Evolutionary conservation across 2,888 invertebrate genomes (phyloP).

Genomic region (Ernsta delagoae): DNA sequence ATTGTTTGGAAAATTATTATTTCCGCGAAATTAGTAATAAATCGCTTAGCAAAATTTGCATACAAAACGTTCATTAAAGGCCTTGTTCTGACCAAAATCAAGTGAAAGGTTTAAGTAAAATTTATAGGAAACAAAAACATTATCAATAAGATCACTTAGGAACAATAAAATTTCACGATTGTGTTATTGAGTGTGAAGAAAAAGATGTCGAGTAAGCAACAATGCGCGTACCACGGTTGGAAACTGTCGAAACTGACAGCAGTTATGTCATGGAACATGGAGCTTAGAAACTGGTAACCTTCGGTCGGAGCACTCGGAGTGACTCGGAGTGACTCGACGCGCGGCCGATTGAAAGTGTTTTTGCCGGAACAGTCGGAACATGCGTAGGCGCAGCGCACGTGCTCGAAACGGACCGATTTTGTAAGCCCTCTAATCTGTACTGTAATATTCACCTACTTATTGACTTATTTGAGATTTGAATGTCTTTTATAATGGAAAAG

Average conservation of each 20-base stretch:
- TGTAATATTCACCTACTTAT: neutral
- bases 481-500: neutral
- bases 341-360: constrained; percentile 46
- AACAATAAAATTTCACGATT: too few species aligned
- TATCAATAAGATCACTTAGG: too few species aligned
- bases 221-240: constrained; percentile 27
- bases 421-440: constrained; percentile 36
- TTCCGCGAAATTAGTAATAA: too few species aligned
- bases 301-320: constrained; percentile 38
- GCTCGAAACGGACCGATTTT: constrained; percentile 40
- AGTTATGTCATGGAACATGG: constrained; percentile 38
- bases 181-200: neutral
- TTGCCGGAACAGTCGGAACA: constrained; percentile 38
- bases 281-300: constrained; percentile 43
- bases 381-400: constrained; percentile 45
- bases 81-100: too few species aligned
- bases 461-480: neutral
- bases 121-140: too few species aligned
- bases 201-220: constrained; percentile 5
- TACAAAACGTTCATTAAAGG: too few species aligned
- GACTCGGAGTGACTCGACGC: constrained; percentile 26
- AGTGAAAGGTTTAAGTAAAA: too few species aligned
- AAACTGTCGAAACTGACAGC: constrained; percentile 3
- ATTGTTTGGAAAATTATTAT: too few species aligned
- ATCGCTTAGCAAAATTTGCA: too few species aligned